phyloP scores from a whole-genome alignment of 2,113 vertebrate species.

The Paracanthobrama guichenoti region DNA sequence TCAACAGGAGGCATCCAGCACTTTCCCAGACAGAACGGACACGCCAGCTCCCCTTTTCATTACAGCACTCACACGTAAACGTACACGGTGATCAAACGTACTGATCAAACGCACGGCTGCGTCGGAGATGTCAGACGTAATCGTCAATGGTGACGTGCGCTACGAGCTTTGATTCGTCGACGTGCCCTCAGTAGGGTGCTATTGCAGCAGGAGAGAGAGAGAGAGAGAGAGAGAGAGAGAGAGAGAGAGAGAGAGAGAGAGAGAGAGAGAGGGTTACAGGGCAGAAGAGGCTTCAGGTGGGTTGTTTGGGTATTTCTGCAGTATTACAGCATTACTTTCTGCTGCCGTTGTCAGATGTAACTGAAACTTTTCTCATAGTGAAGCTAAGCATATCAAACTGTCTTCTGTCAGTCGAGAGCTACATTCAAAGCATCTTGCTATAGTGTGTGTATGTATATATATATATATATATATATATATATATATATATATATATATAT shows the following conservation, averaged over 20 bases:
- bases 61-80: background rate
- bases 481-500: no score
- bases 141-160: slow-evolving; percentile 10
- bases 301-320: background rate
- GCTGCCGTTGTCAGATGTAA: slow-evolving; percentile 1
- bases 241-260: no score
- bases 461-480: no score
- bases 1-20: background rate
- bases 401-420: background rate
- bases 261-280: background rate
- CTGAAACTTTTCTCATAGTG: background rate
- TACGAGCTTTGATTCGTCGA: slow-evolving; percentile 1
- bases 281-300: background rate
- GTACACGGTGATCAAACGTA: slow-evolving; percentile 3
- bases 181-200: background rate
- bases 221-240: background rate
- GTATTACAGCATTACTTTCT: background rate
- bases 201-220: background rate
- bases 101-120: slow-evolving; percentile 11
- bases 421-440: background rate
- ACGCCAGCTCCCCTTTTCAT: background rate
- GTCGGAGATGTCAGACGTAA: slow-evolving; percentile 11
- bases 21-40: slow-evolving; percentile 10
- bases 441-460: no score
- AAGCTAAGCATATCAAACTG: background rate